Base-by-base conservation (phyloP, 1,140 invertebrate genomes). In the Dendroctonus valens region DNA sequence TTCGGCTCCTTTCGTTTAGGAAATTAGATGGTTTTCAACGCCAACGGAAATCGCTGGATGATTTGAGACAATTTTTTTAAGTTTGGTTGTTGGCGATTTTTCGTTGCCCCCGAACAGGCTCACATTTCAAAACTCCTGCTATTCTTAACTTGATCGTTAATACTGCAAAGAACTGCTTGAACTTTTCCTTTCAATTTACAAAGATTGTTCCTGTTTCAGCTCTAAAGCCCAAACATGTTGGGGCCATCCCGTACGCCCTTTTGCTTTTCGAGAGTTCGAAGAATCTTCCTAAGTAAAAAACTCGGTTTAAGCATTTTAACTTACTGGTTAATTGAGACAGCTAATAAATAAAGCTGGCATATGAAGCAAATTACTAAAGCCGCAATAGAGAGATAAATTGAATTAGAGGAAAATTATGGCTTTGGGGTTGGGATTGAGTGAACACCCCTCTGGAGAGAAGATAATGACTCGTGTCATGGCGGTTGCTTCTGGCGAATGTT, bases 151-250 rank as follows among this genome's bases (percentile, higher is more conserved):
- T 26, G 26, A 12, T 15, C 11, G 11, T 52, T 52, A 26, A 52
- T 3, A 52, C 15, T 55, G 53, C 53, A 55, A 7, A 37, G 26
- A 8, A 7, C 40, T 11, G 50, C 2, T 8, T 39, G 39, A 11
- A 8, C 0, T 15, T 41, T 55, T 15, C 5, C 38, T 55, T 40
- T 38, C 53, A 39, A 38, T 51, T 72, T 73, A 77, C 51, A 77
- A 69, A 41, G 72, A 65, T 66, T 83, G 85, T 81, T 91, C 90
- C 70, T 89, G 90, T 74, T 92, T 94, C 69, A 92, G 80, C 78
- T 94, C 92, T 15, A 92, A 81, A 0, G 93, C 94, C 94, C 94
- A 96, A 68, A 96, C 94, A 78, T 95, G 92, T 73, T 96, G 93
- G 0, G 94, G 94, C 94, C 94, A 97, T 26, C 93, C 94, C 7